Evolutionary conservation across 1,140 invertebrate genomes (phyloP), one percentile per base, ranked within the genome.

Genomic region (Brachionus manjavacas): DNA sequence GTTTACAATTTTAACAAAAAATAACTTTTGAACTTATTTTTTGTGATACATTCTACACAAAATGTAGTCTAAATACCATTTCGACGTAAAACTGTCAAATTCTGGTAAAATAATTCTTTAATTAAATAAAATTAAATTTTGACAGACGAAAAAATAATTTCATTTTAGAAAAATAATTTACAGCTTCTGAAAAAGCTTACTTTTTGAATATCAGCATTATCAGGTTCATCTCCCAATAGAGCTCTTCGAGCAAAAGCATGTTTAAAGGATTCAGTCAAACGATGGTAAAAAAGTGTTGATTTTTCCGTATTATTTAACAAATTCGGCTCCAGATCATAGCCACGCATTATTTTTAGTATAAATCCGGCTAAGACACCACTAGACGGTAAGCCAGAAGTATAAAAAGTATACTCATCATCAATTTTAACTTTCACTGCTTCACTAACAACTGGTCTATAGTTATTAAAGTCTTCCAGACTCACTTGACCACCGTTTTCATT

Each of bases 181-280:
- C 4, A 35, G 6, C 31, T 35, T 35, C 6, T 35, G 31, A 35
- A 35, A 35, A 35, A 35, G 4, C 23, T 68, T 64, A 83, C 39
- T 25, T 84, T 74, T 39, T 39, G 14, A 52, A 72, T 84, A 41
- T 84, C 88, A 64, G 85, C 74, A n/a, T 87, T 87, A 23, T 88
- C 84, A 46, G 84, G 46, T n/a, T 91, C 91, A 90, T 99, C 97
- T 0, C 94, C 96, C 14, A 99, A 87, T 86, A 93, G 91, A 7
- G 93, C 93, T 84, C 96, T 91, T 70, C 92, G 91, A 0, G 95
- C 95, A 88, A 94, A 98, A 0, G 94, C 94, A 89, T 94, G 95
- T 88, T 99, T 99, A 85, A 95, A 94, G 0, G 96, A 92, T 89
- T 99, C 97, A n/a, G 93, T 91, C 35, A 97, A 94, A 84, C 94